A percentile compares a stretch with the other conserved stretches of the same genome.
Evolutionary conservation across 1,140 invertebrate species (phyloP).

Genomic region (Lucilia cuprina): DNA sequence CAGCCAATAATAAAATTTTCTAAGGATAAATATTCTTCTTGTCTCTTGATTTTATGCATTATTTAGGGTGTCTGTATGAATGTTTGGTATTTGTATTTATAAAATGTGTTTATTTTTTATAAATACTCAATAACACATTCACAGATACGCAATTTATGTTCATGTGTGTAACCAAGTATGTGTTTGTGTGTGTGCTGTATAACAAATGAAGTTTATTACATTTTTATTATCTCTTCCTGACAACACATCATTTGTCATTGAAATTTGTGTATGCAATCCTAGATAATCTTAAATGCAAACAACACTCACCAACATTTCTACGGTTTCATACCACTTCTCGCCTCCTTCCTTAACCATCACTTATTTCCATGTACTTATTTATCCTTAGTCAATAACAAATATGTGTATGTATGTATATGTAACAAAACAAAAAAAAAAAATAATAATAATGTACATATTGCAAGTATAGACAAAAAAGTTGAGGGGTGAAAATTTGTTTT

Average conservation of each 20-base stretch:
- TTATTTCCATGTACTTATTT: too few species aligned
- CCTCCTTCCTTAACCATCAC: too few species aligned
- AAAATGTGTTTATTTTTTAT: neutral
- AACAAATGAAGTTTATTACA: conserved; percentile 31
- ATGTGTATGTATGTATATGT: too few species aligned
- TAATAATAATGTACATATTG: too few species aligned
- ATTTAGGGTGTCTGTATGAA: neutral
- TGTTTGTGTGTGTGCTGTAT: neutral
- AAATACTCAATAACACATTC: neutral
- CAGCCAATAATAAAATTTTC: too few species aligned
- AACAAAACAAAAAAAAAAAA: neutral
- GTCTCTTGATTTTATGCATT: too few species aligned
- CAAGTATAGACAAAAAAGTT: too few species aligned
- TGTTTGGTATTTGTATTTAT: neutral
- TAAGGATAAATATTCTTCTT: too few species aligned
- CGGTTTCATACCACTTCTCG: too few species aligned
- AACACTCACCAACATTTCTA: neutral
- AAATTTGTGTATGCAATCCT: conserved; percentile 26
- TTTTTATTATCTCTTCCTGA: conserved; percentile 32
- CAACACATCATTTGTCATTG: conserved; percentile 33
- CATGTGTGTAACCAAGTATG: neutral
- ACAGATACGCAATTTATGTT: neutral
- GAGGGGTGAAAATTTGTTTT: too few species aligned
- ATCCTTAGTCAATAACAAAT: neutral
- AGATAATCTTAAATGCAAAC: conserved; percentile 18